Evolutionary conservation across 2,113 vertebrate species (phyloP).

Genomic region (Prunella fulvescens): DNA sequence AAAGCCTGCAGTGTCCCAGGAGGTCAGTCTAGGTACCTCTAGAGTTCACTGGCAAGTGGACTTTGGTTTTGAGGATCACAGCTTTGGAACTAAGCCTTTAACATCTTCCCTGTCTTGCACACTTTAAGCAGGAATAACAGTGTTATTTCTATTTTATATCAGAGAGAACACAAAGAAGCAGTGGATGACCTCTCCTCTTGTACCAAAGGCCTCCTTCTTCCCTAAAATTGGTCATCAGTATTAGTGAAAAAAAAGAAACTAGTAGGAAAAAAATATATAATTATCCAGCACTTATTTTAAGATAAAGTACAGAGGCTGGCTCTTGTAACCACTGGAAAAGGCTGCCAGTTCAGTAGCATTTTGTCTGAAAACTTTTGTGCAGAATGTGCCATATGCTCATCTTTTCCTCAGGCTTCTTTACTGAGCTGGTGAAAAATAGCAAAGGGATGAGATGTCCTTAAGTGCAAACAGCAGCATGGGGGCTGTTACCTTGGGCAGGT

Average conservation of each 20-base stretch:
- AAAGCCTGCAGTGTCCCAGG: neutral
- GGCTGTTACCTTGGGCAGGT: neutral
- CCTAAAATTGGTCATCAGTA: neutral
- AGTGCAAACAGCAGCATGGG: neutral
- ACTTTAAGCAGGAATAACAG: neutral
- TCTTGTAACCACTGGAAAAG: neutral
- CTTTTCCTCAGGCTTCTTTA: neutral
- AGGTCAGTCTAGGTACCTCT: neutral
- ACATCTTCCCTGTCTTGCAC: neutral
- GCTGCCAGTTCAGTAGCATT: neutral
- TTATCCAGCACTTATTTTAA: neutral
- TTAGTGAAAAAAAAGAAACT: neutral
- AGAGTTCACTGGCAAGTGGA: neutral
- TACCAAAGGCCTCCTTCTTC: neutral
- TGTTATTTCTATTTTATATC: neutral
- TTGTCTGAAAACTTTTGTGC: neutral
- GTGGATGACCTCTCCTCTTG: neutral
- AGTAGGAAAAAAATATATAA: neutral
- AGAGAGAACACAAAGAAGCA: neutral
- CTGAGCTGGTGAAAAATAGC: neutral
- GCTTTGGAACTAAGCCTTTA: neutral
- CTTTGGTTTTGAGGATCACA: neutral
- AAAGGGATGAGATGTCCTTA: neutral
- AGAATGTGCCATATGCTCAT: neutral
- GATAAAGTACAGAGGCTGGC: neutral